These are phyloP conservation scores for Diadumene lineata DNA, from an alignment of 92 coral and sea anemone genomes.

Conservation along the genomic window DNA sequence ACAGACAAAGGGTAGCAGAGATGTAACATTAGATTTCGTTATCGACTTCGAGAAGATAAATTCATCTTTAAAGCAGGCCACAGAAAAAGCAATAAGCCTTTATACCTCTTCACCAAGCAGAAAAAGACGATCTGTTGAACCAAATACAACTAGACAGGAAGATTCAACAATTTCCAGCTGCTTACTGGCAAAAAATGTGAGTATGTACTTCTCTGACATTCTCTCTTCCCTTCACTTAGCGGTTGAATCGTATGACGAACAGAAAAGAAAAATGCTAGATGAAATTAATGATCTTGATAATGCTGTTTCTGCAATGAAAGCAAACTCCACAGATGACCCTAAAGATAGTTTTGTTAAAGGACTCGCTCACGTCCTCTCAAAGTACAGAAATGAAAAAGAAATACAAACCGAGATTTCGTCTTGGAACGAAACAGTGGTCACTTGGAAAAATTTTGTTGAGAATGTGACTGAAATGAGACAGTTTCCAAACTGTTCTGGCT, in stretches of 20 bases:
- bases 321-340: neutral
- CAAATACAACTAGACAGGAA: neutral
- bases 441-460: constrained; percentile 43
- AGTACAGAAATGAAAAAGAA: constrained; percentile 1
- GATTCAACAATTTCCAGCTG: no score
- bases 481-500: constrained; percentile 34
- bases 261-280: constrained; percentile 5
- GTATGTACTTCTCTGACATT: constrained; percentile 22
- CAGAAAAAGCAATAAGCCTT: constrained; percentile 37
- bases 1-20: constrained; percentile 23
- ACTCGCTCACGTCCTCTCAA: constrained; percentile 7
- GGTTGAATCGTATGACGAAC: constrained; percentile 1
- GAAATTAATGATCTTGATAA: constrained; percentile 26
- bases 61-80: constrained; percentile 45
- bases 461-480: constrained; percentile 32
- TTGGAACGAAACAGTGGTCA: constrained; percentile 48
- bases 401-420: constrained; percentile 26
- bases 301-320: constrained; percentile 4
- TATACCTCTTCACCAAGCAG: constrained; percentile 24
- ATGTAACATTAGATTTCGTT: constrained; percentile 35
- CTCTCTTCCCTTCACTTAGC: constrained; percentile 7
- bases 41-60: constrained; percentile 56
- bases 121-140: constrained; percentile 23
- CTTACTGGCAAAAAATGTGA: constrained; percentile 21
- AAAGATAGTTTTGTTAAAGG: constrained; percentile 11